Evolutionary conservation across 2,797 vertebrate species (phyloP).

Genomic region (Helicolenus hilgendorfi): DNA sequence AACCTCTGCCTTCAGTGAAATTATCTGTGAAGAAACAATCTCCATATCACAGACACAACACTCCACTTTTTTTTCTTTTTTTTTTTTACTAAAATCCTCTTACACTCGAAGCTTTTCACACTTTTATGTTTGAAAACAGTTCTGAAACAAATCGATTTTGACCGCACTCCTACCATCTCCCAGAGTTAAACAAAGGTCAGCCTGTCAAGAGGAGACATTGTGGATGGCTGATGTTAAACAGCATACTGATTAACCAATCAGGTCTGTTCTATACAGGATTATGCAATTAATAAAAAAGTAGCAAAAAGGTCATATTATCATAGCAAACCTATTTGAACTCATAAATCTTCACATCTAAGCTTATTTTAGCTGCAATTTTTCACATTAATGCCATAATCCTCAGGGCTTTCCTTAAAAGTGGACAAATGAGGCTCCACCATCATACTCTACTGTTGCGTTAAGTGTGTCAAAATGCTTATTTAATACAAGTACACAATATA

Average conservation of each 20-base stretch:
- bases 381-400: slow-evolving; percentile 25
- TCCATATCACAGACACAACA: slow-evolving; percentile 36
- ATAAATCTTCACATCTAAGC: slow-evolving; percentile 26
- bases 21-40: slow-evolving; percentile 39
- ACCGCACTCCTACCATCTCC: background rate
- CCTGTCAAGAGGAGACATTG: slow-evolving; percentile 47
- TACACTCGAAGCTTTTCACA: slow-evolving; percentile 52
- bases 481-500: background rate
- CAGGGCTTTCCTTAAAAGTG: background rate
- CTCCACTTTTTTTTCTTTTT: background rate
- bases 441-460: background rate
- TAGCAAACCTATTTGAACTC: slow-evolving; percentile 17
- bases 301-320: slow-evolving; percentile 56
- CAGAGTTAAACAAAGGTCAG: slow-evolving; percentile 59
- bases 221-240: slow-evolving; percentile 7
- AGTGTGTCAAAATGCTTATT: background rate
- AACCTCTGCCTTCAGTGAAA: slow-evolving; percentile 18
- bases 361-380: slow-evolving; percentile 17
- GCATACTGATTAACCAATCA: slow-evolving; percentile 43
- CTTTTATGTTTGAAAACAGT: slow-evolving; percentile 14
- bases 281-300: slow-evolving; percentile 36
- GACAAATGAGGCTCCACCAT: background rate
- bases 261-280: background rate
- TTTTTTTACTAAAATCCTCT: slow-evolving; percentile 16
- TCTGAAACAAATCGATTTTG: slow-evolving; percentile 36